These are phyloP conservation scores for Notarius lentiginosus DNA, from an alignment of 2,113 vertebrate genomes.

Conservation along the genomic window DNA sequence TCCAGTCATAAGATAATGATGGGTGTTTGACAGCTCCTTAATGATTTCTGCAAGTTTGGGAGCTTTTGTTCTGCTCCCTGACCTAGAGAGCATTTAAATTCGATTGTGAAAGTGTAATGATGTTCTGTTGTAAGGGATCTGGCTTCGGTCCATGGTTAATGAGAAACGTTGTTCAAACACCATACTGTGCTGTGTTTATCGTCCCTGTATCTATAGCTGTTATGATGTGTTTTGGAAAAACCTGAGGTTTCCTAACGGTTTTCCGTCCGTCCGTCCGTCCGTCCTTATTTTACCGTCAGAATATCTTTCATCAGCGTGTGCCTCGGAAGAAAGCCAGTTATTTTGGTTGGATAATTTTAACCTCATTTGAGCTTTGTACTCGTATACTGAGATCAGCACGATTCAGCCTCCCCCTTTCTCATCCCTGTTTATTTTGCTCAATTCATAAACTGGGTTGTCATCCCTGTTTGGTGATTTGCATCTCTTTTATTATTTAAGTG, in stretches of 20 bases:
- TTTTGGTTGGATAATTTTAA: conserved; percentile 4
- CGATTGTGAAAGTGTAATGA: neutral
- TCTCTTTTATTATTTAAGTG: conserved; percentile 7
- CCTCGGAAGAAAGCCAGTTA: neutral
- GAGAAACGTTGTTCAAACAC: neutral
- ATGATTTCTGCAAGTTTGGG: neutral
- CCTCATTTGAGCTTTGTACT: neutral
- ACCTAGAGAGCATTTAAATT: conserved; percentile 4
- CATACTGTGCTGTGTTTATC: neutral
- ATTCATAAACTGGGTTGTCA: conserved; percentile 24
- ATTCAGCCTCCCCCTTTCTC: conserved; percentile 1
- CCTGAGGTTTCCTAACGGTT: neutral
- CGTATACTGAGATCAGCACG: neutral
- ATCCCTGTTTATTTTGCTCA: conserved; percentile 5
- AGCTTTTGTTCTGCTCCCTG: neutral
- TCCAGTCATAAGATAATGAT: neutral
- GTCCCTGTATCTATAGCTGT: neutral
- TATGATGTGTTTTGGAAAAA: neutral
- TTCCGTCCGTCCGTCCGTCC: neutral
- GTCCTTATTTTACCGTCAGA: neutral
- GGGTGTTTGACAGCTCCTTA: neutral
- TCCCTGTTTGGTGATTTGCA: conserved; percentile 15
- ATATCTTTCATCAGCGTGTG: neutral
- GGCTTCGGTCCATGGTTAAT: neutral
- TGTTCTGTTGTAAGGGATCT: neutral